Evolutionary conservation across 2,888 invertebrate genomes (phyloP), one percentile per base, ranked within the genome.

Genomic region (Leistus spinibarbis): DNA sequence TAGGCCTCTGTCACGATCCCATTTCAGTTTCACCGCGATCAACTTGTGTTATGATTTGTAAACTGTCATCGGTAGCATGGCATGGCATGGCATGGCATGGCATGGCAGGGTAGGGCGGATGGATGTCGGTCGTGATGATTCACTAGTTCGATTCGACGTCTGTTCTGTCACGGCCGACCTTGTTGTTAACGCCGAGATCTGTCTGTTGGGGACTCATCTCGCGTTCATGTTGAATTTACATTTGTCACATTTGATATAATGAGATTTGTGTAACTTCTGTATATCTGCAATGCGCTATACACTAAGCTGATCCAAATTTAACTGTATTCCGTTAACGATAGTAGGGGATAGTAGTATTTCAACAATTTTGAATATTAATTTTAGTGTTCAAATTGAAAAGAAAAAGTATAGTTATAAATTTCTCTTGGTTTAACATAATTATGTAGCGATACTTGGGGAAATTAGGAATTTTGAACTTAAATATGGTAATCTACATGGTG

Each of bases 211-310:
- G 24, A 5, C 10, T 13, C 40, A 40, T 7, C 40, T 40, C 40
- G 40, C 40, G 7, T 40, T 40, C 40, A 40, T 40, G 40, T 40
- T 40, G 10, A 40, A 13, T 40, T 40, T 54, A 68, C 22, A 68
- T 68, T 68, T 54, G 54, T 68, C 19, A 24, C 27, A 66, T 68
- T 68, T 68, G 23, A 68, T 68, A 53, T 68, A 68, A 68, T 68
- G 54, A 68, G 67, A 68, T 68, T 68, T 68, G n/a, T n/a, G n/a
- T n/a, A 53, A 67, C 54, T 67, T 67, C 24, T 22, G 54, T 16
- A 53, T 27, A 9, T 24, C 17, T 22, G 16, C 24, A 40, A 9
- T 17, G 27, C 17, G 64, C 23, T 64, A n/a, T n/a, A n/a, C n/a
- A n/a, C n/a, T n/a, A n/a, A n/a, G n/a, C n/a, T n/a, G n/a, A n/a